phyloP scores from a whole-genome alignment of 1,140 invertebrate species.

The Sycobia sp. region DNA sequence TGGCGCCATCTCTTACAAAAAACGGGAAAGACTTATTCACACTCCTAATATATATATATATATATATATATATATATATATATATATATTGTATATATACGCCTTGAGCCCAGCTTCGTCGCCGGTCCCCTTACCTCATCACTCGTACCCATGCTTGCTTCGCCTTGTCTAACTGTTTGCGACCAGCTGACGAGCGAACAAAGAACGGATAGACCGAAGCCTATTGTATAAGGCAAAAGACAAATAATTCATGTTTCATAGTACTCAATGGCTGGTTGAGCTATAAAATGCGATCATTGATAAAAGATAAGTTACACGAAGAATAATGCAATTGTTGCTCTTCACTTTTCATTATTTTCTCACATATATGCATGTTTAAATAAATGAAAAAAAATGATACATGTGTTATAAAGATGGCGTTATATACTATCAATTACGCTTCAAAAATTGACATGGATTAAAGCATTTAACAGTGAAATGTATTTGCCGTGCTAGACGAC shows the following conservation, averaged over 20 bases:
- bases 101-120: no score
- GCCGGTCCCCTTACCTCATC: no score
- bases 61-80: no score
- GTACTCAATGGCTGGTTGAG: conserved; percentile 22
- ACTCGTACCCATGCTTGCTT: no score
- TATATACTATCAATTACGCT: neutral
- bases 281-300: conserved; percentile 13
- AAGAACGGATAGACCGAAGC: no score
- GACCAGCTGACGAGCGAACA: no score
- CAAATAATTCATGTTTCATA: conserved; percentile 19
- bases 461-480: conserved; percentile 18
- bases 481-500: conserved; percentile 21
- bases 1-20: no score
- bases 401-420: conserved; percentile 11
- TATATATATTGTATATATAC: no score
- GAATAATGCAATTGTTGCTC: conserved; percentile 19
- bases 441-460: conserved; percentile 14
- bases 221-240: conserved; percentile 20
- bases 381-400: conserved; percentile 28
- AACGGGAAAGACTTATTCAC: no score
- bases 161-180: no score
- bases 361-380: conserved; percentile 22
- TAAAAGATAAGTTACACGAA: conserved; percentile 22
- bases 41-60: no score
- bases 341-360: no score